Percentiles rank a stretch among this genome's conserved stretches.
Conservation (phyloP, 2,797 vertebrate species). For the Myiotriccus ornatus region DNA sequence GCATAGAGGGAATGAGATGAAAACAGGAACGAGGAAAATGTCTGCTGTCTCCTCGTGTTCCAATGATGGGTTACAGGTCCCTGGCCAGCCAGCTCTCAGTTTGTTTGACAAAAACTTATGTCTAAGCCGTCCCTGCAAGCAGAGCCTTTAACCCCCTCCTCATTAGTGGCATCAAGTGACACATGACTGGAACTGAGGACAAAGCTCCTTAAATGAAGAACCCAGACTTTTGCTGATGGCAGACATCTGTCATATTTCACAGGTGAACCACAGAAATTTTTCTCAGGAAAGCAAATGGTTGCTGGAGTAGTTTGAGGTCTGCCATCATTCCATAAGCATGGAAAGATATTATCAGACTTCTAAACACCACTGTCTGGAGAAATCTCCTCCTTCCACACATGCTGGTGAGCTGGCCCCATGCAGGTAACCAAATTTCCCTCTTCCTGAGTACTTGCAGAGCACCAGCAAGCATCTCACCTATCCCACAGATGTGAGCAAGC, state of each 20-base stretch:
- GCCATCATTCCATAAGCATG: neutral
- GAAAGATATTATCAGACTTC: neutral
- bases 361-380: neutral
- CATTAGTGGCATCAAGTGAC: neutral
- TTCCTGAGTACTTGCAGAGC: neutral
- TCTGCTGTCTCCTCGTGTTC: neutral
- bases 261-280: neutral
- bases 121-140: neutral
- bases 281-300: neutral
- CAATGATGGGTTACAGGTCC: neutral
- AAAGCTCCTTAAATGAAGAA: neutral
- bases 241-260: neutral
- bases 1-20: neutral
- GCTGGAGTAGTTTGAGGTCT: neutral
- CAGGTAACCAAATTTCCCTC: neutral
- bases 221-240: neutral
- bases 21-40: neutral
- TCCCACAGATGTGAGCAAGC: neutral
- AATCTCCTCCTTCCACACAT: neutral
- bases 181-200: rapidly evolving
- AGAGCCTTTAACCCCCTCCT: neutral
- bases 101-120: neutral
- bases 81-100: neutral
- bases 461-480: neutral
- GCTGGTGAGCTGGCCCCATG: neutral